phyloP scores from a whole-genome alignment of 2,113 vertebrate genomes.

The Copsychus sechellarum region DNA sequence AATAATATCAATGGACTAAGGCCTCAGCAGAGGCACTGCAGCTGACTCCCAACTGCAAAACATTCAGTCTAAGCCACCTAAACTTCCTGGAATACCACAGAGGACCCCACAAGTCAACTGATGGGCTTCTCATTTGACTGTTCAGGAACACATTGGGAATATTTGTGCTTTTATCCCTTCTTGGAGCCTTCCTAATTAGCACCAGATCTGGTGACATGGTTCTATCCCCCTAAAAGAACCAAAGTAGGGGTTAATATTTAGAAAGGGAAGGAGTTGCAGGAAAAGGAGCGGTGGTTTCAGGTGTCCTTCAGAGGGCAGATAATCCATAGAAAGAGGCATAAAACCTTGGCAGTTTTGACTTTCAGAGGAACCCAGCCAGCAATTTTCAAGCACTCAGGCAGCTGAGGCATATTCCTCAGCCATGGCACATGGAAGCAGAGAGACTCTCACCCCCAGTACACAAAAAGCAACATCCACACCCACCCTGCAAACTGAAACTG shows the following conservation, averaged over 20 bases:
- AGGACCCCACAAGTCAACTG: background rate
- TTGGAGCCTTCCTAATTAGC: background rate
- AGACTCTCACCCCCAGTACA: background rate
- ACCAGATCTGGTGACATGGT: background rate
- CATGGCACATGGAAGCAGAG: fast-evolving
- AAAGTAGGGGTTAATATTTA: background rate
- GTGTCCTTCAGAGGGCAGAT: background rate
- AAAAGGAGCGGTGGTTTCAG: background rate
- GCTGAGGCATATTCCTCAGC: background rate
- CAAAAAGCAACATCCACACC: background rate
- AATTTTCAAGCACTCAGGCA: background rate
- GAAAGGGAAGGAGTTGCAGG: background rate
- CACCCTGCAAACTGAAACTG: background rate
- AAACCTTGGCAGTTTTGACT: background rate
- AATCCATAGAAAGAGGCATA: background rate
- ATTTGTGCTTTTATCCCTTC: background rate
- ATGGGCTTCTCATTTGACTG: background rate
- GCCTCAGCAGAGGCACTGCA: background rate
- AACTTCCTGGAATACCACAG: background rate
- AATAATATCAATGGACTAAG: background rate
- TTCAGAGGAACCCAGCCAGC: background rate
- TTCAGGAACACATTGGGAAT: background rate
- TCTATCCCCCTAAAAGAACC: background rate
- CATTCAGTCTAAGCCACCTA: background rate
- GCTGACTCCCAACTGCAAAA: background rate